A percentile compares a stretch with the other conserved stretches of the same genome.
Conservation (phyloP, 2,797 vertebrate species). For the Gymnothorax javanicus region DNA sequence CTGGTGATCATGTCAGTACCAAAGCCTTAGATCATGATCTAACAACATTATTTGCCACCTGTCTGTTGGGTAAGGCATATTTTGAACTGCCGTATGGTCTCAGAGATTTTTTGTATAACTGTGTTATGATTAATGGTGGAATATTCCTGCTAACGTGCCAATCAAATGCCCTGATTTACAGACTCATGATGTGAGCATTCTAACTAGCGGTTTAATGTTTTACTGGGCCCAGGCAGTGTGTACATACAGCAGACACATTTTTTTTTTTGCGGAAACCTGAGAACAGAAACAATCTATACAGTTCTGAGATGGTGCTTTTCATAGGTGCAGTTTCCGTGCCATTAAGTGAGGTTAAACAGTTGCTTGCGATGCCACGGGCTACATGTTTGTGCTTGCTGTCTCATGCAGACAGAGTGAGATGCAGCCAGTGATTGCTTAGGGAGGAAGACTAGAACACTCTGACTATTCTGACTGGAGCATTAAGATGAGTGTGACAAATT, state of each 20-base stretch:
- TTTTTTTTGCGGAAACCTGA: neutral
- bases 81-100: neutral
- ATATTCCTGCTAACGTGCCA: neutral
- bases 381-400: neutral
- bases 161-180: neutral
- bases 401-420: neutral
- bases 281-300: neutral
- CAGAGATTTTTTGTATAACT: neutral
- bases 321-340: neutral
- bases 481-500: conserved; percentile 30
- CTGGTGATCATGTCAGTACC: neutral
- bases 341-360: neutral
- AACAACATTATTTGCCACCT: neutral
- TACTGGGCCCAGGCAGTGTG: neutral
- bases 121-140: neutral
- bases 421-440: neutral
- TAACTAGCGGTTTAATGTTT: neutral
- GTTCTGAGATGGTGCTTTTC: neutral
- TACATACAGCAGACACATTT: neutral
- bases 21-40: neutral
- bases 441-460: neutral
- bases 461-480: neutral
- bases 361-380: neutral
- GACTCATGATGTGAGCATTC: neutral
- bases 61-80: neutral